phyloP scores from a whole-genome alignment of 2,888 invertebrate species.

The Anthrax anthrax region DNA sequence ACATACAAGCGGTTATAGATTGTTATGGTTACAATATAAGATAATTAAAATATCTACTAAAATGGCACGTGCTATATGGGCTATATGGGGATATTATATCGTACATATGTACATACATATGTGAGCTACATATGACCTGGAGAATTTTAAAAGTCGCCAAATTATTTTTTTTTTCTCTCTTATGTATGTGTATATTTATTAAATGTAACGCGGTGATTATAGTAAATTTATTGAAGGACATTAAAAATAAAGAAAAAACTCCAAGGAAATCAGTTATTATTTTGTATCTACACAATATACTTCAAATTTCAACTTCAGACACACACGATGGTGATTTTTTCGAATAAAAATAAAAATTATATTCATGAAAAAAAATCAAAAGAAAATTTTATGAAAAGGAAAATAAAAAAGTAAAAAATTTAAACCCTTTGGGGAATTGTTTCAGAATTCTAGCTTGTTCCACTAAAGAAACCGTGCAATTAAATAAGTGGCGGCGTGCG shows the following conservation, averaged over 20 bases:
- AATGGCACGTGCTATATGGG: constrained; percentile 11
- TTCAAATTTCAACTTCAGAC: background rate
- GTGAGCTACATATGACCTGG: background rate
- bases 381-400: background rate
- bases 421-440: background rate
- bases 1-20: too few relatives aligned
- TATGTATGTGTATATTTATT: too few relatives aligned
- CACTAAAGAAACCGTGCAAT: constrained; percentile 1
- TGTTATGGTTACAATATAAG: too few relatives aligned
- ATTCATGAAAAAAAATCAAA: too few relatives aligned
- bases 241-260: too few relatives aligned
- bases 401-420: too few relatives aligned
- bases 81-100: background rate
- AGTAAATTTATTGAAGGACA: too few relatives aligned
- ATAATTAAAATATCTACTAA: constrained; percentile 13
- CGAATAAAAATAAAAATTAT: too few relatives aligned
- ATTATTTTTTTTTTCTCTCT: too few relatives aligned
- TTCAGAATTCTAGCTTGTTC: background rate
- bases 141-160: constrained; percentile 1
- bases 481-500: constrained; percentile 3
- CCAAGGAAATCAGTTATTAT: too few relatives aligned
- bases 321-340: constrained; percentile 2
- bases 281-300: too few relatives aligned
- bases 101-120: too few relatives aligned
- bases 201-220: background rate